Evolutionary conservation across 2,113 vertebrate genomes (phyloP).

Genomic region (Charina bottae): DNA sequence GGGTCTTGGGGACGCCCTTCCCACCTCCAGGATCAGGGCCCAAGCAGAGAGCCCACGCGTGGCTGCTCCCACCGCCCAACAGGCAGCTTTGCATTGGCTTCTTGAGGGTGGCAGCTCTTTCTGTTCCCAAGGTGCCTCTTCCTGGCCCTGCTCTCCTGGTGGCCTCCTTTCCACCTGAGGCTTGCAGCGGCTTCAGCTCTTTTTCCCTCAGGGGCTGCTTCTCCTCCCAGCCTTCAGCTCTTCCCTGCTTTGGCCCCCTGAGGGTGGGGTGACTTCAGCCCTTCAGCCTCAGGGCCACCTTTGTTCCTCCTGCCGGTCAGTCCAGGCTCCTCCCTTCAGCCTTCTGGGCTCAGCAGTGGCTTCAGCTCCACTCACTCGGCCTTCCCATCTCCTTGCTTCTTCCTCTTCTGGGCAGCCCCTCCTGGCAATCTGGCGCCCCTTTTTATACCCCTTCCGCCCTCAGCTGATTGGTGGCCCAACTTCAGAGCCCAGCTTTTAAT

Average conservation of each 20-base stretch:
- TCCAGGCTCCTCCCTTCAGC: no score
- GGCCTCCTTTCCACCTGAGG: not conserved
- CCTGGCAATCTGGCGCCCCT: not conserved
- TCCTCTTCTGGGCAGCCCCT: not conserved
- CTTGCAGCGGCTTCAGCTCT: not conserved
- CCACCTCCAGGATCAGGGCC: not conserved
- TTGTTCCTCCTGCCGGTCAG: no score
- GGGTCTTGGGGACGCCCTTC: no score
- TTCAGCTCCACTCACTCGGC: no score
- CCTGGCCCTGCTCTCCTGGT: not conserved
- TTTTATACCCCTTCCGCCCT: not conserved
- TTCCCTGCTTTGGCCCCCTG: not conserved
- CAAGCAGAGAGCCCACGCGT: no score
- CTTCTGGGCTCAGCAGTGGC: no score
- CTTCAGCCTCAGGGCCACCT: not conserved
- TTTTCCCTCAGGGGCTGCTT: not conserved
- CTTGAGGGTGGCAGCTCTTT: not conserved
- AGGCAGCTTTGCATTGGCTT: no score
- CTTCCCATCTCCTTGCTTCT: no score
- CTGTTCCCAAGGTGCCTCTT: not conserved
- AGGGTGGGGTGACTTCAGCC: no score
- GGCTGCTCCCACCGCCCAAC: no score
- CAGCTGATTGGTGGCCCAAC: not conserved
- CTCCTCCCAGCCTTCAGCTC: no score
- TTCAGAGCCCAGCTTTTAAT: not conserved